Percentiles rank a stretch among this genome's conserved stretches.
phyloP scores from a whole-genome alignment of 2,797 vertebrate genomes.

The Gymnothorax reevesii region DNA sequence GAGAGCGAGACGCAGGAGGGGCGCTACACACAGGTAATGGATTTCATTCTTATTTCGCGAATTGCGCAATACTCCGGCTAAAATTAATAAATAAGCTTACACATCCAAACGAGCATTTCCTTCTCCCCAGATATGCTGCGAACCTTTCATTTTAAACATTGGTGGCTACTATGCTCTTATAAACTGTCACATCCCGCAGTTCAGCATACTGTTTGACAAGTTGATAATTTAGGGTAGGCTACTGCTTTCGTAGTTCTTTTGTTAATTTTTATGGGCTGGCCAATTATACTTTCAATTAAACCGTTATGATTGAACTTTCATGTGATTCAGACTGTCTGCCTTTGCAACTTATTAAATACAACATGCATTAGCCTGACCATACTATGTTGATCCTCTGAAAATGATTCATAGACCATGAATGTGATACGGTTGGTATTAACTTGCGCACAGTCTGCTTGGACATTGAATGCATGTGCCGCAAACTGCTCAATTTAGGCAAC shows the following conservation, averaged over 20 bases:
- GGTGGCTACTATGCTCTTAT: background rate
- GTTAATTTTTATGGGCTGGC: no score
- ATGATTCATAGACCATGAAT: background rate
- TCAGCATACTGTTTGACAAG: no score
- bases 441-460: background rate
- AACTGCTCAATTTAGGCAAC: background rate
- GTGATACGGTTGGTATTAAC: background rate
- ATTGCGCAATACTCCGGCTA: background rate
- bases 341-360: background rate
- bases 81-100: background rate
- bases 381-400: background rate
- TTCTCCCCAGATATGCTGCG: background rate
- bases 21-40: slow-evolving; percentile 27
- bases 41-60: background rate
- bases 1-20: slow-evolving; percentile 26
- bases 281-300: background rate
- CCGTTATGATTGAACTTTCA: background rate
- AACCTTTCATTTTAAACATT: background rate
- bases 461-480: background rate
- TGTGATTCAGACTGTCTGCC: background rate
- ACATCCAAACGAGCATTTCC: background rate
- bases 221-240: no score
- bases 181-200: background rate
- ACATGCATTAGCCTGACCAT: background rate
- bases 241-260: no score